Conservation (phyloP, 1,140 invertebrate species). For the Yoshiicerus persimilis region DNA sequence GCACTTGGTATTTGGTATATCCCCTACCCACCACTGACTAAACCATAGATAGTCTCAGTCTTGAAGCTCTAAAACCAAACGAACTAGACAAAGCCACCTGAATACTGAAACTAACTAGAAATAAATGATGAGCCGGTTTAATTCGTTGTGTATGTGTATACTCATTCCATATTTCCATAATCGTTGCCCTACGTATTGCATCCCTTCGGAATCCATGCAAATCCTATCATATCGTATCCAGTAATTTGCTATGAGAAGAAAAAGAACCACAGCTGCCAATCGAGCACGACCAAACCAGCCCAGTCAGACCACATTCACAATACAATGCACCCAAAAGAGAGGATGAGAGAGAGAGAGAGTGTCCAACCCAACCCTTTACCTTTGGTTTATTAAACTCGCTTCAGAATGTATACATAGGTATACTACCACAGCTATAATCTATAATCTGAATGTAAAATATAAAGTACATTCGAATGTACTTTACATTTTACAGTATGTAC, state of each 20-base stretch:
- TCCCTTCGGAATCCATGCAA: neutral
- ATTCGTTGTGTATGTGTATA: neutral
- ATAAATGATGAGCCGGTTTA: neutral
- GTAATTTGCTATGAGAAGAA: conserved; percentile 6
- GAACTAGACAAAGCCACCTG: neutral
- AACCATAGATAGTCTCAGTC: no score
- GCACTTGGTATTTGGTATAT: neutral
- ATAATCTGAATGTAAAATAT: neutral
- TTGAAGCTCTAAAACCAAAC: neutral
- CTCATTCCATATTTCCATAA: neutral
- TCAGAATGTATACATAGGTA: neutral
- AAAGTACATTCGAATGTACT: neutral
- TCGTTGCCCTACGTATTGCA: neutral
- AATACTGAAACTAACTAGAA: neutral
- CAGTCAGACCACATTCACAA: conserved; percentile 6
- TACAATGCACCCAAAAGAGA: conserved; percentile 11
- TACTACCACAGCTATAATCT: neutral
- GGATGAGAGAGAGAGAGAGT: neutral
- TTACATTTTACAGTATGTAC: neutral
- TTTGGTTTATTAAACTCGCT: conserved; percentile 11
- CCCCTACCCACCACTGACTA: neutral
- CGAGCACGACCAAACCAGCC: neutral
- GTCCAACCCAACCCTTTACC: neutral
- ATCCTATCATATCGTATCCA: neutral
- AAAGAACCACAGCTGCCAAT: conserved; percentile 21